These are phyloP conservation scores for Hydrophis major DNA, from an alignment of 2,797 vertebrate species.

Conservation along the genomic window DNA sequence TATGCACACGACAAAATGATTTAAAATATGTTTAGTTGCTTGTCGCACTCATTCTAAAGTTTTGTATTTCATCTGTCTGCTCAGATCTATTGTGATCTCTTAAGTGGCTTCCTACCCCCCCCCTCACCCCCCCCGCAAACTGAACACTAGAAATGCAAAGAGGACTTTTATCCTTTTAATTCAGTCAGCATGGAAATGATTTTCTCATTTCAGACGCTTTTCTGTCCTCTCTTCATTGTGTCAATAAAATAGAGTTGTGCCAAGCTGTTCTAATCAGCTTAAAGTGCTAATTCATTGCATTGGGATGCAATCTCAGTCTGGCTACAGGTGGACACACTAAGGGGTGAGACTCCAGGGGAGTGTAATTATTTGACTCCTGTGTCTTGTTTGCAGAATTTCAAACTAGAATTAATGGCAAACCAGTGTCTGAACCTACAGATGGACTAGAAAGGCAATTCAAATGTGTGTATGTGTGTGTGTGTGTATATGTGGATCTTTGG, in stretches of 20 bases:
- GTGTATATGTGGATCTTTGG: background rate
- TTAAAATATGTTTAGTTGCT: conserved; percentile 77
- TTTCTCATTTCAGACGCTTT: conserved; percentile 82
- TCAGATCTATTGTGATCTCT: conserved; percentile 81
- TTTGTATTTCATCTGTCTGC: conserved; percentile 81
- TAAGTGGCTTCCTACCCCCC: conserved; percentile 82
- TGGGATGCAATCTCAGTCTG: conserved; percentile 77
- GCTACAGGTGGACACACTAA: conserved; percentile 81
- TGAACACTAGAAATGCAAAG: conserved; percentile 81
- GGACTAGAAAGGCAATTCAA: conserved; percentile 45
- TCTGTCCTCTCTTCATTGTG: conserved; percentile 83
- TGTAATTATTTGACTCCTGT: conserved; percentile 78
- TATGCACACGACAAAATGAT: conserved; percentile 74
- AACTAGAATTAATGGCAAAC: conserved; percentile 50
- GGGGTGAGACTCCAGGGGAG: conserved; percentile 79
- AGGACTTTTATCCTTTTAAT: conserved; percentile 84
- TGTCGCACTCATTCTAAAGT: conserved; percentile 74
- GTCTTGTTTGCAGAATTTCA: conserved; percentile 76
- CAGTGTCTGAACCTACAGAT: conserved; percentile 23
- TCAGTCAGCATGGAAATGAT: conserved; percentile 86
- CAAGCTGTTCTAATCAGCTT: conserved; percentile 84
- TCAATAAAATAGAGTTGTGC: conserved; percentile 87
- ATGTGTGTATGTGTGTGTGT: background rate
- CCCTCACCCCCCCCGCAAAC: conserved; percentile 61
- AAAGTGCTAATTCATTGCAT: conserved; percentile 81